phyloP scores from a whole-genome alignment of 2,797 vertebrate genomes.

The Gymnocypris eckloni region DNA sequence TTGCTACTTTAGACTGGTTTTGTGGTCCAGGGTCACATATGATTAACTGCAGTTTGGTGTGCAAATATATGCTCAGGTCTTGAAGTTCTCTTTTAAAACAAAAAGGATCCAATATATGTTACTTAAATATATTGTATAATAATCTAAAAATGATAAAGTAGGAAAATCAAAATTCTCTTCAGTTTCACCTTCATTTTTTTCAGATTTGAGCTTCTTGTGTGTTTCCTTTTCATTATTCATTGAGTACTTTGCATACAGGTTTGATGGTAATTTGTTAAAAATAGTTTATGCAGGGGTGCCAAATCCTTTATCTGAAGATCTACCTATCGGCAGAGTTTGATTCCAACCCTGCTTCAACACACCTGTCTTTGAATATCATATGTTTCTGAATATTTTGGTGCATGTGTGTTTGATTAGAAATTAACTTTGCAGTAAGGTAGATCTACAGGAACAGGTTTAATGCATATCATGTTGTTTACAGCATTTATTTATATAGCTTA shows the following conservation, averaged over 20 bases:
- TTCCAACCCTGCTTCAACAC: not conserved
- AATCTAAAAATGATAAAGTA: not conserved
- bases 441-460: not conserved
- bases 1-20: not conserved
- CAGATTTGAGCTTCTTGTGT: not conserved
- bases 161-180: not conserved
- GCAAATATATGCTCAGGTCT: not conserved
- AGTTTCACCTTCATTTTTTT: not conserved
- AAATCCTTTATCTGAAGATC: not conserved
- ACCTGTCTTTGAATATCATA: not conserved
- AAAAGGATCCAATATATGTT: not conserved
- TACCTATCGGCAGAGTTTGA: not conserved
- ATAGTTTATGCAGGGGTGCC: not conserved
- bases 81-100: not conserved
- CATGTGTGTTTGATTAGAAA: not conserved
- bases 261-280: not conserved
- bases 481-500: not conserved
- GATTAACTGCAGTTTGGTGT: too few species aligned
- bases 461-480: not conserved
- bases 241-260: too few species aligned
- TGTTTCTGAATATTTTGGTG: not conserved
- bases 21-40: not conserved
- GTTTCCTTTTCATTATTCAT: not conserved
- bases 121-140: not conserved
- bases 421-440: not conserved